A percentile compares a stretch with the other conserved stretches of the same genome.
Evolutionary conservation across 1,140 invertebrate genomes (phyloP).

Genomic region (Phortica variegata): DNA sequence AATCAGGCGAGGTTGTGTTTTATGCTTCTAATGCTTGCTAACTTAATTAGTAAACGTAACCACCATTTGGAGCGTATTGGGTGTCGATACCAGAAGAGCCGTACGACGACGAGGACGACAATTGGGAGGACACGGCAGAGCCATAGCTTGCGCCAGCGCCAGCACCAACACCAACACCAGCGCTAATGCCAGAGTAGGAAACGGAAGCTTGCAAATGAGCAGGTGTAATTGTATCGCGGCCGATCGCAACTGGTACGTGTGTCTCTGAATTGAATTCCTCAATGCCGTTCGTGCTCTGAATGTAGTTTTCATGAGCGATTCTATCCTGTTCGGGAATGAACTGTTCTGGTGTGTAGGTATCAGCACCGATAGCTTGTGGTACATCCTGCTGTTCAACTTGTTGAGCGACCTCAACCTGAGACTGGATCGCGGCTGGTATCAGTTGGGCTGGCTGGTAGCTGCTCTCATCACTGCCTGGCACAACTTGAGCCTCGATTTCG

Average conservation of each 20-base stretch:
- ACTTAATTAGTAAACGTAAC: conserved; percentile 35
- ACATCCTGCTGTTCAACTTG: not conserved
- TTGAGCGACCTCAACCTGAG: too few species aligned
- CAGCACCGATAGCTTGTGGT: not conserved
- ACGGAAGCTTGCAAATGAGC: conserved; percentile 20
- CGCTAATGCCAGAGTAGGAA: not conserved
- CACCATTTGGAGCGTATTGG: conserved; percentile 39
- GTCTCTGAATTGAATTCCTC: conserved; percentile 34
- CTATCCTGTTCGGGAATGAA: conserved; percentile 17
- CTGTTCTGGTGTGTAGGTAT: conserved; percentile 12
- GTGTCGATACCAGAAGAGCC: conserved; percentile 22
- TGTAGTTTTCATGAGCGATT: conserved; percentile 26
- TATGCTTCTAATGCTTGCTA: not conserved
- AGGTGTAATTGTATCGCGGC: conserved; percentile 28
- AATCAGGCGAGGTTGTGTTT: not conserved
- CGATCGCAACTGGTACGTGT: conserved; percentile 30
- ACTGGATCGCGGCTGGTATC: too few species aligned
- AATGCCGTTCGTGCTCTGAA: conserved; percentile 20
- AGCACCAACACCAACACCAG: not conserved
- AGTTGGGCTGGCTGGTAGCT: too few species aligned
- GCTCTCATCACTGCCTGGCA: too few species aligned
- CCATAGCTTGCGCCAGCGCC: not conserved
- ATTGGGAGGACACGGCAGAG: not conserved
- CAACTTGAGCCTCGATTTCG: too few species aligned
- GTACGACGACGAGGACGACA: conserved; percentile 3